Evolutionary conservation across 2,888 invertebrate species (phyloP).

Genomic region (Anthrax anthrax): DNA sequence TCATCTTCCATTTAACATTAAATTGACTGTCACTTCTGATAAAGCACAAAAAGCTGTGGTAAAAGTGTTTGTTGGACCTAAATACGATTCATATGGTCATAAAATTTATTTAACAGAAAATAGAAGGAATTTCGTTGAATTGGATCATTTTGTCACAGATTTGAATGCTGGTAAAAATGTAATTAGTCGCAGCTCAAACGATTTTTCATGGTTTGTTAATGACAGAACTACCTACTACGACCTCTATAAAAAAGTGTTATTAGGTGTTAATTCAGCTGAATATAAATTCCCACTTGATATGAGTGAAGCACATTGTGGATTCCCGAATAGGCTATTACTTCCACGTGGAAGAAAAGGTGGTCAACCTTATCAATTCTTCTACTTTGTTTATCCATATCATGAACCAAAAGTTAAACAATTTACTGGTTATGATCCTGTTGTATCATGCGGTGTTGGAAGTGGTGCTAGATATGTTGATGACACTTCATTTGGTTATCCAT

Average conservation of each 20-base stretch:
- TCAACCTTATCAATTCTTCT: constrained; percentile 45
- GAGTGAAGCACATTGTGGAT: constrained; percentile 40
- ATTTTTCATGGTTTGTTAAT: constrained; percentile 49
- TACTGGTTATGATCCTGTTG: constrained; percentile 37
- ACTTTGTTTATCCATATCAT: constrained; percentile 41
- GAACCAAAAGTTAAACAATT: constrained; percentile 34
- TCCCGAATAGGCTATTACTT: constrained; percentile 46
- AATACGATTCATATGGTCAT: constrained; percentile 43
- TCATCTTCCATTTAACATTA: constrained; percentile 48
- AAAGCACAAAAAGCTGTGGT: constrained; percentile 46
- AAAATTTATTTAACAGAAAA: constrained; percentile 41
- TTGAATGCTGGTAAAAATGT: constrained; percentile 40
- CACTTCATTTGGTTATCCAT: constrained; percentile 56
- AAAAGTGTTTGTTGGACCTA: constrained; percentile 56
- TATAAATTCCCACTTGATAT: constrained; percentile 36
- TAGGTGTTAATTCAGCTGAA: constrained; percentile 35
- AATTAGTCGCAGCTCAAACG: constrained; percentile 44
- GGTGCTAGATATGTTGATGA: constrained; percentile 31
- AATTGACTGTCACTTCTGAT: constrained; percentile 42
- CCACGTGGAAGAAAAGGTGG: constrained; percentile 51
- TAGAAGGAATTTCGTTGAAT: constrained; percentile 49
- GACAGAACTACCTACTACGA: constrained; percentile 40
- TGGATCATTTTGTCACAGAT: constrained; percentile 49
- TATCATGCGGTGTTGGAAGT: constrained; percentile 38
- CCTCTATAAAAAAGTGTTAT: constrained; percentile 36